These are phyloP conservation scores for Charina bottae DNA, from an alignment of 2,113 vertebrate genomes.

Conservation along the genomic window DNA sequence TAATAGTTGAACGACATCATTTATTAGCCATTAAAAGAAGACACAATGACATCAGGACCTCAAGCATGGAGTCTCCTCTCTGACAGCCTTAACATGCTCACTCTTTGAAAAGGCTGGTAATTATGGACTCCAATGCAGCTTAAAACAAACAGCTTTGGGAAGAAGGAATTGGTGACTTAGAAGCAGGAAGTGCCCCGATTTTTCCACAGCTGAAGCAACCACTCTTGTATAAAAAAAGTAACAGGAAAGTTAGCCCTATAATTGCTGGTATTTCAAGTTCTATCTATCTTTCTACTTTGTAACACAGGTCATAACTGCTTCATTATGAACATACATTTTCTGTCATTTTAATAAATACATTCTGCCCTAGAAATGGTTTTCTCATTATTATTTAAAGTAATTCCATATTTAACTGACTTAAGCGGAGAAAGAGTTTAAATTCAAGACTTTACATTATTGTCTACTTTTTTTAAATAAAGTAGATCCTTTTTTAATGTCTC, in stretches of 20 bases:
- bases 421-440: background rate
- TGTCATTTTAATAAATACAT: slow-evolving; percentile 49
- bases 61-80: slow-evolving; percentile 60
- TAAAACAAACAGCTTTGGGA: background rate
- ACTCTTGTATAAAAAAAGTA: background rate
- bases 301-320: slow-evolving; percentile 58
- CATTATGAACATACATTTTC: slow-evolving; percentile 54
- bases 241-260: background rate
- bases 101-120: slow-evolving; percentile 77
- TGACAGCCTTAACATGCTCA: slow-evolving; percentile 67
- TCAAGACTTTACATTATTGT: slow-evolving; percentile 10
- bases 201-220: background rate
- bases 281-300: slow-evolving; percentile 43
- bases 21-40: slow-evolving; percentile 68
- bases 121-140: slow-evolving; percentile 58
- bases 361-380: slow-evolving; percentile 53
- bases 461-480: slow-evolving; percentile 45
- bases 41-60: slow-evolving; percentile 63
- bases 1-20: slow-evolving; percentile 60
- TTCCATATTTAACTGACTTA: slow-evolving; percentile 28
- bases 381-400: slow-evolving; percentile 44
- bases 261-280: slow-evolving; percentile 7
- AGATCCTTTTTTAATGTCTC: background rate
- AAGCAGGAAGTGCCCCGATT: background rate
- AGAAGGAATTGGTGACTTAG: background rate